These are phyloP conservation scores for Pseudopipra pipra DNA, from an alignment of 2,113 vertebrate species.

Conservation along the genomic window DNA sequence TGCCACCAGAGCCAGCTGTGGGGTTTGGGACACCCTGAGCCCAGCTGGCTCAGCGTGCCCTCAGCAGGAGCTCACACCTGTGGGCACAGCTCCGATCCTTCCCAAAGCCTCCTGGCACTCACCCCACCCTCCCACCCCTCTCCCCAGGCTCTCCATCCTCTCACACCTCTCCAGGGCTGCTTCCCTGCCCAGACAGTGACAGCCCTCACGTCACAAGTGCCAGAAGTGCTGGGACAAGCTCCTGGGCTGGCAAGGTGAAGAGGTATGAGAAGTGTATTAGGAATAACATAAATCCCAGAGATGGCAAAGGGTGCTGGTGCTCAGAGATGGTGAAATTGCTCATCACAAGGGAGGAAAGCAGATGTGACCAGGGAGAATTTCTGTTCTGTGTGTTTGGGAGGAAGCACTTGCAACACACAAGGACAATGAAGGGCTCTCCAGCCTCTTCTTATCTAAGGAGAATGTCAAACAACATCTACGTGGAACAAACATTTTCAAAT, in stretches of 20 bases:
- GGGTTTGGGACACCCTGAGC: neutral
- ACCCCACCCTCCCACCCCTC: neutral
- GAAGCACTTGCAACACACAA: neutral
- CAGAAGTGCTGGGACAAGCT: neutral
- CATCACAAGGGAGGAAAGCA: neutral
- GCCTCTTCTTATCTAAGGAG: neutral
- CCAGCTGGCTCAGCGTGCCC: neutral
- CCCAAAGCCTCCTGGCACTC: neutral
- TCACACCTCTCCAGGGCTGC: neutral
- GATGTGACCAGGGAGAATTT: neutral
- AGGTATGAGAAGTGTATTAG: neutral
- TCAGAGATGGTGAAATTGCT: neutral
- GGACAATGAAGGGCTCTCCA: conserved; percentile 39
- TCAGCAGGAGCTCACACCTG: neutral
- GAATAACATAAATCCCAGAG: neutral
- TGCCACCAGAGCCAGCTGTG: neutral
- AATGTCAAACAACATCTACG: conserved; percentile 17
- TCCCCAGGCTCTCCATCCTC: neutral
- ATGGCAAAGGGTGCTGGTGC: neutral
- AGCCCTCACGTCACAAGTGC: neutral
- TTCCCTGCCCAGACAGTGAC: neutral
- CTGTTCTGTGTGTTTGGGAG: neutral
- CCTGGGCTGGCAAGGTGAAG: neutral
- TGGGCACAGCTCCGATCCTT: neutral
- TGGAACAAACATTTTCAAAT: conserved; percentile 30